A percentile compares a stretch with the other conserved stretches of the same genome.
Conservation (phyloP, 2,797 vertebrate genomes). For the Sarcophilus harrisii region DNA sequence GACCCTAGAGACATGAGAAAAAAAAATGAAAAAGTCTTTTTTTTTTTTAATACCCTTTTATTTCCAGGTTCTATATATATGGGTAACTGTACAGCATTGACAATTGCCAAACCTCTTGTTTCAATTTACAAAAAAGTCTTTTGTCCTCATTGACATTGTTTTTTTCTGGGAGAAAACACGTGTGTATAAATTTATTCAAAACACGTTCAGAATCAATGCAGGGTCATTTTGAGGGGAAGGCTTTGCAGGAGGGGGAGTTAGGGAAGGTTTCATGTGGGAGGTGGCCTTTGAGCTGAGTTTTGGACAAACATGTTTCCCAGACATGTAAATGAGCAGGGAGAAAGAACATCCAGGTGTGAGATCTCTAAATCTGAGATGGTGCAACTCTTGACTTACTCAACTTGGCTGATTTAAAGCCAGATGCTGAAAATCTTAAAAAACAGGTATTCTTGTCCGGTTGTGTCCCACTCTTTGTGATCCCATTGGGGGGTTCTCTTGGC, state of each 20-base stretch:
- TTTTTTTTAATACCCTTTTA: too few species aligned
- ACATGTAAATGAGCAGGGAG: neutral
- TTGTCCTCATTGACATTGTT: neutral
- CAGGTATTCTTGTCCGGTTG: neutral
- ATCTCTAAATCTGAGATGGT: neutral
- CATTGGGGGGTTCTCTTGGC: neutral
- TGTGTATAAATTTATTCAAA: neutral
- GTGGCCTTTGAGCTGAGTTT: neutral
- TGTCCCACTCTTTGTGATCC: neutral
- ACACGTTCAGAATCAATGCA: neutral
- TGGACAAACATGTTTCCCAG: neutral
- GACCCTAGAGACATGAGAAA: neutral
- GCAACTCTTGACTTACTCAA: neutral
- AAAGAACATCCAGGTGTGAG: neutral
- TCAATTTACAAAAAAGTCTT: neutral
- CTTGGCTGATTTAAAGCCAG: neutral
- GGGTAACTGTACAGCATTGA: too few species aligned
- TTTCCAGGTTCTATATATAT: too few species aligned
- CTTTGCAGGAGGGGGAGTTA: neutral
- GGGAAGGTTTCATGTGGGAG: neutral
- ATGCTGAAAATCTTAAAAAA: neutral
- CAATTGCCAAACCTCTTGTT: too few species aligned
- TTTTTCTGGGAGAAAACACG: neutral
- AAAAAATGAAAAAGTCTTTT: neutral
- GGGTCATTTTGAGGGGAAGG: neutral